Evolutionary conservation across 2,888 invertebrate species (phyloP), one percentile per base, ranked within the genome.

Genomic region (Phragmatobia fuliginosa): DNA sequence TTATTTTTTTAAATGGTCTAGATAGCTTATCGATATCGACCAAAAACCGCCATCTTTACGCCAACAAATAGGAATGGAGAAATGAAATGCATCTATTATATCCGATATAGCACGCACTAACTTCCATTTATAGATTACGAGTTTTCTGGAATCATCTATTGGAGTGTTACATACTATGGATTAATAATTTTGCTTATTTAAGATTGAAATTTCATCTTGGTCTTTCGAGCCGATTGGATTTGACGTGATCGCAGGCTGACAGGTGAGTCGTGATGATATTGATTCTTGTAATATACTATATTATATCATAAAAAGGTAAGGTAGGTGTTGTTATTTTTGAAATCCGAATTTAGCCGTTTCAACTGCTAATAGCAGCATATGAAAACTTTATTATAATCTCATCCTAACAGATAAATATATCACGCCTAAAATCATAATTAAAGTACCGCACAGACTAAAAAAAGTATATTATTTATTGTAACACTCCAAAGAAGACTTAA

Each of bases 31-130:
- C 59, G n/a, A 33, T 31, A 59, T 65, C 58, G 63, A 45, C 71
- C 68, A 65, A 65, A 65, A 65, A 65, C 65, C 56, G 33, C 25
- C n/a, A 52, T 67, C 45, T 66, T 70, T 74, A 75, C 66, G 80
- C 82, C 80, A 69, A 79, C 52, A 80, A 70, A 72, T 67, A 80
- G 80, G 80, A 80, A 80, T 80, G 80, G 71, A 77, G 70, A 71
- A n/a, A 74, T 71, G 66, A 78, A 78, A 83, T 80, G 82, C 80
- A 82, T 72, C 68, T 70, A 71, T 67, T 71, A 67, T 28, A 65
- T 59, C 49, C 59, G 75, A 71, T 58, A 63, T 16, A 66, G 49
- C 69, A 68, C 62, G 66, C 70, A 67, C 61, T 41, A 52, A 62
- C 21, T 49, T 25, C 14, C 25, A 28, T 28, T 8, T 32, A 8